A percentile compares a stretch with the other conserved stretches of the same genome.
phyloP scores from a whole-genome alignment of 2,888 invertebrate genomes.

The Prosopocoilus inquinatus region DNA sequence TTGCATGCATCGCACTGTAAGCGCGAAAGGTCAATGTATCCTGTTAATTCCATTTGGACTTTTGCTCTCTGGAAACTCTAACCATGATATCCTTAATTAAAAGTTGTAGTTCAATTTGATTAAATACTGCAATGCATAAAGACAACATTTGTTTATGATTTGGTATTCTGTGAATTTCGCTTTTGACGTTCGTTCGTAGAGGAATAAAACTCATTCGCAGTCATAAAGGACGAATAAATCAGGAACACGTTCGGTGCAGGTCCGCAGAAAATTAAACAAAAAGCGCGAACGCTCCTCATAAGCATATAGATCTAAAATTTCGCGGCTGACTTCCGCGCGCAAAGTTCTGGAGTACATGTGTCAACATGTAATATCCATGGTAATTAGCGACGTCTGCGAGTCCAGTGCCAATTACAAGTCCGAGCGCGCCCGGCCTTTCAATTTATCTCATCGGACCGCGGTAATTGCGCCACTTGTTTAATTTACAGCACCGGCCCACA shows the following conservation, averaged over 20 bases:
- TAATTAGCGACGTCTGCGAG: slow-evolving; percentile 45
- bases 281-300: slow-evolving; percentile 23
- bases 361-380: slow-evolving; percentile 47
- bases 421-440: slow-evolving; percentile 39
- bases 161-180: not conserved
- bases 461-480: slow-evolving; percentile 45
- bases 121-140: too few species aligned
- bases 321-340: slow-evolving; percentile 35
- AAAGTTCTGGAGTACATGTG: slow-evolving; percentile 35
- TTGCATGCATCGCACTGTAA: too few species aligned
- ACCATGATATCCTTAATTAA: too few species aligned
- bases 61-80: too few species aligned
- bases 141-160: too few species aligned
- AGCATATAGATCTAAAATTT: slow-evolving; percentile 44
- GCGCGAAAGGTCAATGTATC: too few species aligned
- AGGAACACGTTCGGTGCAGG: not conserved
- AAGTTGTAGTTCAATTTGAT: too few species aligned
- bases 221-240: not conserved
- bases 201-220: not conserved
- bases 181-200: not conserved
- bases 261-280: not conserved
- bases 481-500: slow-evolving; percentile 36
- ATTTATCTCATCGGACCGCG: slow-evolving; percentile 40
- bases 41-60: too few species aligned
- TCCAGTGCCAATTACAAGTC: slow-evolving; percentile 43